Evolutionary conservation across 2,113 vertebrate species (phyloP).

Genomic region (Lasiurus cinereus): DNA sequence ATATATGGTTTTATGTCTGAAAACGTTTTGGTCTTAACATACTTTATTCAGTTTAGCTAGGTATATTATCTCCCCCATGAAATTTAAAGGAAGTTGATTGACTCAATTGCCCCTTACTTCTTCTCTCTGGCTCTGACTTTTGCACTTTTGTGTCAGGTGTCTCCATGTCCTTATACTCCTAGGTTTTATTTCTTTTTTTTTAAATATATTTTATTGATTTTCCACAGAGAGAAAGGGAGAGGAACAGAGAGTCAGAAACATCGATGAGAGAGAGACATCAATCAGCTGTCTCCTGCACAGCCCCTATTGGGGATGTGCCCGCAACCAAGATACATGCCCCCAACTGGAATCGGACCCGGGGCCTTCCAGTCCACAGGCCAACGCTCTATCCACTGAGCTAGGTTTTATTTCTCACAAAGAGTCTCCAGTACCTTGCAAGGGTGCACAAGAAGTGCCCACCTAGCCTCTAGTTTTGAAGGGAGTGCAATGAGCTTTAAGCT

Average conservation of each 20-base stretch:
- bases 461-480: background rate
- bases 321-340: no score
- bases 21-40: background rate
- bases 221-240: no score
- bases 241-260: no score
- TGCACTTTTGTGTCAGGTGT: background rate
- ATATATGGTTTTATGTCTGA: background rate
- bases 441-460: rapidly evolving
- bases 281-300: no score
- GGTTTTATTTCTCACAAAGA: background rate
- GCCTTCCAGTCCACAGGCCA: no score
- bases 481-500: background rate
- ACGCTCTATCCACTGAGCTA: no score
- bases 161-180: background rate
- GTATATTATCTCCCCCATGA: background rate
- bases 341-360: no score
- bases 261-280: no score
- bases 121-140: background rate
- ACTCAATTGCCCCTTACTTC: background rate
- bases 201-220: no score
- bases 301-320: no score
- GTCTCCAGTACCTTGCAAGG: background rate
- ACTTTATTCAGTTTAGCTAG: background rate
- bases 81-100: background rate
- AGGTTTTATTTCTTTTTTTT: background rate